Percentiles rank a stretch among this genome's conserved stretches.
These are phyloP conservation scores for Cichlasoma orientale DNA, from an alignment of 2,797 vertebrate species.

Conservation along the genomic window DNA sequence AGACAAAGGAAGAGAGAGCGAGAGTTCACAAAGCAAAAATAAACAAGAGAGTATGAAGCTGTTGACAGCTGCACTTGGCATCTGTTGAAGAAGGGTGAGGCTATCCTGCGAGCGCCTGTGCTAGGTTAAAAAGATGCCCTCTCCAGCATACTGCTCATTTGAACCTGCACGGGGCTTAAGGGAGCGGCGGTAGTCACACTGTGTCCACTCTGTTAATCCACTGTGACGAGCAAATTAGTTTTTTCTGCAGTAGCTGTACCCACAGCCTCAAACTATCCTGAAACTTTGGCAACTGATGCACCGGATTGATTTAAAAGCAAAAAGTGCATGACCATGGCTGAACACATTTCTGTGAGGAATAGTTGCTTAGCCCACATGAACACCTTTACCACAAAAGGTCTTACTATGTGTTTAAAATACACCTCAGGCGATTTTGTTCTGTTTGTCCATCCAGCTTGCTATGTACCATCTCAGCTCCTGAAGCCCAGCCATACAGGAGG, in stretches of 20 bases:
- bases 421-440: conserved; percentile 40
- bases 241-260: conserved; percentile 69
- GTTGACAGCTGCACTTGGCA: conserved; percentile 94
- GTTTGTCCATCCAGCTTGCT: conserved; percentile 41
- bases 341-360: neutral
- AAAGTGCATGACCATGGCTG: conserved; percentile 24
- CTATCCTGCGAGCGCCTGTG: conserved; percentile 89
- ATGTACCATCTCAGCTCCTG: conserved; percentile 34
- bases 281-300: conserved; percentile 36
- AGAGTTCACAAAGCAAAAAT: conserved; percentile 53
- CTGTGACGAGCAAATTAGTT: conserved; percentile 65
- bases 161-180: conserved; percentile 85
- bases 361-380: conserved; percentile 8
- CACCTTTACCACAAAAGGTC: conserved; percentile 29
- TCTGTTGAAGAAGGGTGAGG: conserved; percentile 88
- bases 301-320: conserved; percentile 20
- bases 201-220: conserved; percentile 82
- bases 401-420: conserved; percentile 55
- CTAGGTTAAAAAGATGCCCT: conserved; percentile 93
- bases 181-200: conserved; percentile 70
- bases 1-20: conserved; percentile 18
- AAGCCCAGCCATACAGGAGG: conserved; percentile 47
- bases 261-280: conserved; percentile 54
- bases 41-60: conserved; percentile 72
- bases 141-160: conserved; percentile 90